Conservation (phyloP, 1,140 invertebrate genomes). For the Nymphalis io region DNA sequence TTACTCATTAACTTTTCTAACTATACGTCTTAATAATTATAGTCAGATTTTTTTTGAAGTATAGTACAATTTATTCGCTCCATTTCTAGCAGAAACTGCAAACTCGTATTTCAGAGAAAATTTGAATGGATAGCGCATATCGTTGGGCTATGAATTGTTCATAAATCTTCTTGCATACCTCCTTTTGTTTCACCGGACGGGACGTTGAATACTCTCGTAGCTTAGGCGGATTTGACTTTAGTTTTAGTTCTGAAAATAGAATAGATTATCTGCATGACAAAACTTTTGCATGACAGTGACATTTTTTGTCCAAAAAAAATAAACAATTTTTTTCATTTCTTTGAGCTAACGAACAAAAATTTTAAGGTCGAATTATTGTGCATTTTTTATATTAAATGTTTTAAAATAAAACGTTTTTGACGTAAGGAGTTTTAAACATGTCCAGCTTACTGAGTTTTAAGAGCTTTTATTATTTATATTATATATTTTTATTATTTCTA, state of each 20-base stretch:
- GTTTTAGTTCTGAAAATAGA: slow-evolving; percentile 35
- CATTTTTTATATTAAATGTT: too few relatives aligned
- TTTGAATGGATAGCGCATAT: slow-evolving; percentile 70
- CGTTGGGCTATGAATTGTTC: slow-evolving; percentile 69
- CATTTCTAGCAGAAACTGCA: slow-evolving; percentile 5
- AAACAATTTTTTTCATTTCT: not conserved
- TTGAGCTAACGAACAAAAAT: not conserved
- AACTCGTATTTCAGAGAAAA: slow-evolving; percentile 22
- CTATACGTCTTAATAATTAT: too few relatives aligned
- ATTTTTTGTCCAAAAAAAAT: slow-evolving; percentile 30
- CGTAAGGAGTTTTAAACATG: too few relatives aligned
- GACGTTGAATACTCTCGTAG: slow-evolving; percentile 53
- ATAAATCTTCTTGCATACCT: slow-evolving; percentile 65
- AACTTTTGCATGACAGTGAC: not conserved
- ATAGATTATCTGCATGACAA: slow-evolving; percentile 22
- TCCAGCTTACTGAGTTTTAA: too few relatives aligned
- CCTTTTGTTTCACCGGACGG: slow-evolving; percentile 63
- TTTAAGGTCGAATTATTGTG: too few relatives aligned
- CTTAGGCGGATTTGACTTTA: slow-evolving; percentile 58
- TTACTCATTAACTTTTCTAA: too few relatives aligned
- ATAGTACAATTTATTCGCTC: slow-evolving; percentile 1
- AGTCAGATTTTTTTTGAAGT: not conserved
- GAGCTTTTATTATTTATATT: too few relatives aligned
- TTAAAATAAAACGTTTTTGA: too few relatives aligned
- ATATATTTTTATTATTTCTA: too few relatives aligned